phyloP scores from a whole-genome alignment of 2,797 vertebrate species.

The Sebastes dallii region DNA sequence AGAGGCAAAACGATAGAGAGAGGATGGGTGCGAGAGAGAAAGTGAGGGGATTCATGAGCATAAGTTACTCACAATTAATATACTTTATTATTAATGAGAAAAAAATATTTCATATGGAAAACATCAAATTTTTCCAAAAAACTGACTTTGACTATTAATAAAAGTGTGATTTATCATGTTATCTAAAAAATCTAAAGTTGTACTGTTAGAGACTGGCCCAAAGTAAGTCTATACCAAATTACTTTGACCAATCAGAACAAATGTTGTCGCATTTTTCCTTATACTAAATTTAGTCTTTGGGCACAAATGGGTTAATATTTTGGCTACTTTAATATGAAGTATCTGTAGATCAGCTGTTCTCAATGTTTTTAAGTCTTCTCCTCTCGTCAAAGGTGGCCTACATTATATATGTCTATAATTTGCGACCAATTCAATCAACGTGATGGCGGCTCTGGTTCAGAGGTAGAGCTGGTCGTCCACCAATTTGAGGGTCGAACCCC shows the following conservation, averaged over 20 bases:
- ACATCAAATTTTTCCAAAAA: too few relatives aligned
- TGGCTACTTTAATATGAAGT: background rate
- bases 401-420: background rate
- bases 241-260: too few relatives aligned
- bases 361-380: background rate
- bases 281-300: too few relatives aligned
- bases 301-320: background rate
- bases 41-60: background rate
- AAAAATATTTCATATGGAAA: too few relatives aligned
- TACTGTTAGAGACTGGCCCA: too few relatives aligned
- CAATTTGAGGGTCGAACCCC: too few relatives aligned
- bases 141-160: too few relatives aligned
- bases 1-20: background rate
- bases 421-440: background rate
- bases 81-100: background rate
- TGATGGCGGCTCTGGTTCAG: background rate
- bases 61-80: background rate
- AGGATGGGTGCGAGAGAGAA: background rate
- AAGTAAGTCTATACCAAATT: too few relatives aligned
- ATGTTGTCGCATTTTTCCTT: too few relatives aligned
- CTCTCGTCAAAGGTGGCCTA: background rate
- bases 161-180: too few relatives aligned
- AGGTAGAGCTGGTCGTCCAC: too few relatives aligned
- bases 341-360: background rate
- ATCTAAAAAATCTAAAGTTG: too few relatives aligned